phyloP scores from a whole-genome alignment of 2,888 invertebrate species.

The Drosophila anomalata region DNA sequence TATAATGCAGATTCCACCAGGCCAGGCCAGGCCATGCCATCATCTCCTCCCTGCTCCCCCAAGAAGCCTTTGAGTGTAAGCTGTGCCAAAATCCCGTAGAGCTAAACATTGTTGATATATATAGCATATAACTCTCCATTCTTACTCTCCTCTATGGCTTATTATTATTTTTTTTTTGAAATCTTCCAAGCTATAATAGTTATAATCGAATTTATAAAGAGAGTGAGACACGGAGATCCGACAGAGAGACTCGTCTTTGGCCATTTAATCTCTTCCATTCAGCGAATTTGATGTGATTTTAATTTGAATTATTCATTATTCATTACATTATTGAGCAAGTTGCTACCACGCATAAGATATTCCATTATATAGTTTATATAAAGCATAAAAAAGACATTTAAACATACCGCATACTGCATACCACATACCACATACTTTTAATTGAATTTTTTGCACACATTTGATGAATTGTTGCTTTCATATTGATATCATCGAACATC shows the following conservation, averaged over 20 bases:
- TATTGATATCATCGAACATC: constrained; percentile 73
- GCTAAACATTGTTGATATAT: constrained; percentile 31
- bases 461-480: constrained; percentile 74
- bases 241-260: constrained; percentile 25
- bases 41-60: neutral
- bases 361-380: constrained; percentile 26
- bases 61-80: constrained; percentile 52
- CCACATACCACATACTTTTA: constrained; percentile 35
- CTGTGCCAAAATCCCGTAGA: constrained; percentile 62
- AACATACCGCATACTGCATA: constrained; percentile 38
- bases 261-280: constrained; percentile 49
- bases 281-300: constrained; percentile 47
- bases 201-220: constrained; percentile 5
- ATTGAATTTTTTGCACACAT: constrained; percentile 48
- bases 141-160: neutral
- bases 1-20: constrained; percentile 13
- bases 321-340: constrained; percentile 7
- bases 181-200: constrained; percentile 6
- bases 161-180: neutral
- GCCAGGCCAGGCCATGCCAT: constrained; percentile 25
- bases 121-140: constrained; percentile 11
- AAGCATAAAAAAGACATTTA: constrained; percentile 9
- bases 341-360: neutral
- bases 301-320: constrained; percentile 44
- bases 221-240: constrained; percentile 7